Conservation (phyloP, 2,888 invertebrate species). For the Oscheius sp. region DNA sequence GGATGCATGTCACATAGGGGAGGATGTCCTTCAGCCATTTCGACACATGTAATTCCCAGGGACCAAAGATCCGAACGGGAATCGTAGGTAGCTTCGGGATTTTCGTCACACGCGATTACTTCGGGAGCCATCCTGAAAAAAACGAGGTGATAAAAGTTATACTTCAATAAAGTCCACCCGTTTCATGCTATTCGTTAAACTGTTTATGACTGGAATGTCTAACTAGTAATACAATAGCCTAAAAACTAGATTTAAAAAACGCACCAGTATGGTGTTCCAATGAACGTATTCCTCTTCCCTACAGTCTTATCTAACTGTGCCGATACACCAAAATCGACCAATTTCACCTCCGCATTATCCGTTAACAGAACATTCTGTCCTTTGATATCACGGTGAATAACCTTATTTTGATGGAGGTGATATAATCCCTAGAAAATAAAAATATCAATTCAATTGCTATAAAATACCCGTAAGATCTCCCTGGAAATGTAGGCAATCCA, state of each 20-base stretch:
- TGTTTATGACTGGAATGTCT: too few relatives aligned
- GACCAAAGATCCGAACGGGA: conserved; percentile 78
- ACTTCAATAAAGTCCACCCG: too few relatives aligned
- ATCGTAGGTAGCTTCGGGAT: conserved; percentile 99
- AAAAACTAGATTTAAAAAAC: too few relatives aligned
- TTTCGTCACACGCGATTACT: conserved; percentile 99
- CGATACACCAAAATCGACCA: conserved; percentile 99
- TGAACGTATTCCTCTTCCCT: conserved; percentile 97
- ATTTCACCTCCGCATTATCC: conserved; percentile 97
- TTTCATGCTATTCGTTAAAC: too few relatives aligned
- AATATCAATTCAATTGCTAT: background rate
- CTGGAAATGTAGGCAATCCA: conserved; percentile 99
- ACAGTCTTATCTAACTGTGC: conserved; percentile 98
- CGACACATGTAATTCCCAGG: conserved; percentile 89
- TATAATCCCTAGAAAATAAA: conserved; percentile 83
- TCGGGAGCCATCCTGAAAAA: conserved; percentile 87
- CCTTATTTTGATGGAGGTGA: conserved; percentile 97
- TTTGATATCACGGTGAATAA: conserved; percentile 94
- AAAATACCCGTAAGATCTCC: conserved; percentile 78
- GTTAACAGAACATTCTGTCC: conserved; percentile 98
- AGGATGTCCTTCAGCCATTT: conserved; percentile 88
- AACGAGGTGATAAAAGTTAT: background rate
- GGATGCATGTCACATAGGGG: conserved; percentile 98
- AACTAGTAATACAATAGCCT: too few relatives aligned
- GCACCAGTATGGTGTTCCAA: conserved; percentile 79